Conservation (phyloP, 2,888 invertebrate species). For the Emmelina monodactyla region DNA sequence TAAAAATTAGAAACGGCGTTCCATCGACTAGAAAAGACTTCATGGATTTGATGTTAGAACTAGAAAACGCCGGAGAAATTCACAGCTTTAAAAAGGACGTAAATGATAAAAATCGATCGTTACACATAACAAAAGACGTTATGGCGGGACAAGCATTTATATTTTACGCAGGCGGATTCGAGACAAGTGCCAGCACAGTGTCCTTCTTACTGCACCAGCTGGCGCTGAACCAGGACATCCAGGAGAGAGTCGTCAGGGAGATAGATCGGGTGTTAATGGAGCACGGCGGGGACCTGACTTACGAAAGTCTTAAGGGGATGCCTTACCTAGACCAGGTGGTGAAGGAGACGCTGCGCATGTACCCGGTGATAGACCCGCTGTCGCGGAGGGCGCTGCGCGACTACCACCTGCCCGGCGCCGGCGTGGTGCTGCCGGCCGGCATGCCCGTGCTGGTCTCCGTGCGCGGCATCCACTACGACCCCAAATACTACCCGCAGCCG, state of each 20-base stretch:
- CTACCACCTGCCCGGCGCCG: conserved; percentile 29
- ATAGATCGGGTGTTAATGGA: conserved; percentile 28
- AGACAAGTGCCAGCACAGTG: conserved; percentile 37
- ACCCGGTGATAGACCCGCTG: conserved; percentile 37
- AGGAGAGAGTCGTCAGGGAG: conserved; percentile 27
- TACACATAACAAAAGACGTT: conserved; percentile 24
- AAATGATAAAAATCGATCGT: conserved; percentile 10
- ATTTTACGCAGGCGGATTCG: conserved; percentile 41
- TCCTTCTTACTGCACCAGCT: conserved; percentile 32
- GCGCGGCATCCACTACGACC: conserved; percentile 32
- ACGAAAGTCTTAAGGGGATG: conserved; percentile 30
- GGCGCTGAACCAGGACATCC: conserved; percentile 30
- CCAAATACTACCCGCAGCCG: conserved; percentile 29
- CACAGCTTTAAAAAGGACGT: conserved; percentile 14
- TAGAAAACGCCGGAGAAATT: conserved; percentile 24
- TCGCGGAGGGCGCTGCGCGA: conserved; percentile 29
- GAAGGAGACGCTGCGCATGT: conserved; percentile 46
- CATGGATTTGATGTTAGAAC: conserved; percentile 30
- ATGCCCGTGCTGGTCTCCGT: conserved; percentile 24
- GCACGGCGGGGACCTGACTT: conserved; percentile 26
- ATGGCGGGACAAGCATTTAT: conserved; percentile 29
- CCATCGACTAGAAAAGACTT: conserved; percentile 29
- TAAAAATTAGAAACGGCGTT: conserved; percentile 23
- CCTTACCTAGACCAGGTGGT: conserved; percentile 34
- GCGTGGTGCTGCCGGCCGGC: conserved; percentile 24